These are phyloP conservation scores for Deilephila porcellus DNA, from an alignment of 2,888 invertebrate genomes.

Conservation along the genomic window DNA sequence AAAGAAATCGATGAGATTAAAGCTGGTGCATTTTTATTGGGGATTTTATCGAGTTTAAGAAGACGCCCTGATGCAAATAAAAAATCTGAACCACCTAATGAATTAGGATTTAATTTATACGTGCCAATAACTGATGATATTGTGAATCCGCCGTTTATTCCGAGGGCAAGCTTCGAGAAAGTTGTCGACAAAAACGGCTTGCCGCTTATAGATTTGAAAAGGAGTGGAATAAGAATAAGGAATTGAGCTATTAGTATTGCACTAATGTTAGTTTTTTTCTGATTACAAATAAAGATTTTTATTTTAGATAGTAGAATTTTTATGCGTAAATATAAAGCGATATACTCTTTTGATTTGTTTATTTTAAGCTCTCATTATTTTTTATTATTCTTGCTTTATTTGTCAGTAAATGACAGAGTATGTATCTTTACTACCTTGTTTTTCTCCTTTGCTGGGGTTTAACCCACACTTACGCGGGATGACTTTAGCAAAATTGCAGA, in stretches of 20 bases:
- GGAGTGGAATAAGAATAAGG: not conserved
- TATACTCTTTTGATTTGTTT: too few relatives aligned
- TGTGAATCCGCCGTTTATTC: slow-evolving; percentile 1
- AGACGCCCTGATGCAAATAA: not conserved
- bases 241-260: not conserved
- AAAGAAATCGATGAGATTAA: not conserved
- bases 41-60: slow-evolving; percentile 3
- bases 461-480: too few relatives aligned
- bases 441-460: too few relatives aligned
- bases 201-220: slow-evolving; percentile 9
- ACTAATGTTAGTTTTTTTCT: too few relatives aligned
- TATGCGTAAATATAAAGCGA: too few relatives aligned
- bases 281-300: too few relatives aligned
- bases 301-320: too few relatives aligned
- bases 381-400: too few relatives aligned
- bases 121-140: slow-evolving; percentile 15
- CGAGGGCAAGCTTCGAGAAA: not conserved
- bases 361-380: too few relatives aligned
- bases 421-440: too few relatives aligned
- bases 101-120: not conserved
- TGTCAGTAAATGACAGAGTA: too few relatives aligned
- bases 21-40: slow-evolving; percentile 7
- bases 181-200: not conserved
- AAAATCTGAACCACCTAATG: not conserved
- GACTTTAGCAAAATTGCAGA: too few relatives aligned